phyloP scores from a whole-genome alignment of 2,888 invertebrate genomes.

The Athalia circularis region DNA sequence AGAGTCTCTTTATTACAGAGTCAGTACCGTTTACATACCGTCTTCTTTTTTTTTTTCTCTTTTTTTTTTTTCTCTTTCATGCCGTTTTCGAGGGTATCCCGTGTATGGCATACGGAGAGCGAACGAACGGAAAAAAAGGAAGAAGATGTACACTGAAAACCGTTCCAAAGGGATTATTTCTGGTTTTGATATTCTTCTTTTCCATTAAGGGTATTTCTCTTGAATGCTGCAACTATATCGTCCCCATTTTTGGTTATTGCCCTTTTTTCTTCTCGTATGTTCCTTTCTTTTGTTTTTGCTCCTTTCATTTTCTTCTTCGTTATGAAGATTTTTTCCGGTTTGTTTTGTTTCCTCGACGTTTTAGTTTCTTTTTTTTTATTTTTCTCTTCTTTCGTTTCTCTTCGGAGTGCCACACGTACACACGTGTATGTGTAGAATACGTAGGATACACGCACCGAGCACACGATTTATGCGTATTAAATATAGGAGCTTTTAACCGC shows the following conservation, averaged over 20 bases:
- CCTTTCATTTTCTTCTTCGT: not conserved
- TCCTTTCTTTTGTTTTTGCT: not conserved
- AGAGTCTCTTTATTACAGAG: too few species aligned
- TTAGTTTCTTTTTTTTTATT: not conserved
- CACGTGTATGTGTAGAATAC: constrained; percentile 39
- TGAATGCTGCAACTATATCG: not conserved
- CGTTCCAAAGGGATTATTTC: not conserved
- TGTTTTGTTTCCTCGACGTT: not conserved
- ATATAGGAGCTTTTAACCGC: constrained; percentile 61
- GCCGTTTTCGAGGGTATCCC: too few species aligned
- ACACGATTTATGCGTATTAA: constrained; percentile 60
- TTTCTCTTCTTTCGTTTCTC: not conserved
- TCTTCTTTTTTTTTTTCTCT: too few species aligned
- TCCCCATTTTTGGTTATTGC: not conserved
- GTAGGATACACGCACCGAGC: not conserved
- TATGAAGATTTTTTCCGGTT: not conserved
- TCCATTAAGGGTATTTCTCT: constrained; percentile 1
- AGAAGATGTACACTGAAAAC: not conserved
- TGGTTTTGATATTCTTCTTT: constrained; percentile 7
- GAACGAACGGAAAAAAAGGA: not conserved
- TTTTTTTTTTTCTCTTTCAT: too few species aligned
- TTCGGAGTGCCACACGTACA: not conserved
- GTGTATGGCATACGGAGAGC: not conserved
- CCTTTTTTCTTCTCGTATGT: not conserved
- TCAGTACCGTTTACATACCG: too few species aligned